phyloP scores from a whole-genome alignment of 2,797 vertebrate genomes.

The Cynodonichthys magdalenae region DNA sequence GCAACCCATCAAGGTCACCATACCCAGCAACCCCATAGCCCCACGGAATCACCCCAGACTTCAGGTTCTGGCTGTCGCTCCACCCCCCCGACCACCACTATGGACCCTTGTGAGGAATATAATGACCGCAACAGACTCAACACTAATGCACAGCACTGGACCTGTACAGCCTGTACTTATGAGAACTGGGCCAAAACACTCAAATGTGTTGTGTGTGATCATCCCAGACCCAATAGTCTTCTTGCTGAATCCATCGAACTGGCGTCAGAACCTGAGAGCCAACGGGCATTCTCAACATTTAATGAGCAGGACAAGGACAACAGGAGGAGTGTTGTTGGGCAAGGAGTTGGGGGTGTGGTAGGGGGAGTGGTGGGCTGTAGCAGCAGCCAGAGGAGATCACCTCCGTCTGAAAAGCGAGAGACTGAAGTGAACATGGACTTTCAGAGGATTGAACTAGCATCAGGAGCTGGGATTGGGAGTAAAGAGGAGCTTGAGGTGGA shows the following conservation, averaged over 20 bases:
- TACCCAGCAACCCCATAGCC: conserved; percentile 84
- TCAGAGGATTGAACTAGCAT: conserved; percentile 94
- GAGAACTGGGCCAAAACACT: conserved; percentile 95
- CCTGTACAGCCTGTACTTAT: conserved; percentile 94
- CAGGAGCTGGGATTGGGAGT: conserved; percentile 89
- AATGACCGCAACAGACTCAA: conserved; percentile 97
- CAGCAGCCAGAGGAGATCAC: conserved; percentile 91
- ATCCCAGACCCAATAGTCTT: conserved; percentile 89
- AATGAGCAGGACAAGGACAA: conserved; percentile 89
- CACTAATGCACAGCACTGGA: conserved; percentile 92
- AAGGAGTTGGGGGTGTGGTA: conserved; percentile 61
- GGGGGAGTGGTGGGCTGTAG: conserved; percentile 80
- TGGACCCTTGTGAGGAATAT: conserved; percentile 97
- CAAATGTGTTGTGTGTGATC: conserved; percentile 96
- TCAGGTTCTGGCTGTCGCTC: conserved; percentile 90
- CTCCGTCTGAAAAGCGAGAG: conserved; percentile 87
- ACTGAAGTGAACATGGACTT: conserved; percentile 95
- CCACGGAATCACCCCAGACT: conserved; percentile 94
- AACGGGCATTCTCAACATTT: conserved; percentile 82
- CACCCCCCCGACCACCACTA: conserved; percentile 73
- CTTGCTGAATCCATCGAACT: conserved; percentile 90
- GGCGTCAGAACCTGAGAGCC: conserved; percentile 77
- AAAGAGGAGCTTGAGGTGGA: conserved; percentile 95
- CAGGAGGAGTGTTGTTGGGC: conserved; percentile 63
- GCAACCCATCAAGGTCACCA: conserved; percentile 65